Percentiles rank a stretch among this genome's conserved stretches.
phyloP scores from a whole-genome alignment of 1,140 invertebrate species.

The Drosophila suzukii region DNA sequence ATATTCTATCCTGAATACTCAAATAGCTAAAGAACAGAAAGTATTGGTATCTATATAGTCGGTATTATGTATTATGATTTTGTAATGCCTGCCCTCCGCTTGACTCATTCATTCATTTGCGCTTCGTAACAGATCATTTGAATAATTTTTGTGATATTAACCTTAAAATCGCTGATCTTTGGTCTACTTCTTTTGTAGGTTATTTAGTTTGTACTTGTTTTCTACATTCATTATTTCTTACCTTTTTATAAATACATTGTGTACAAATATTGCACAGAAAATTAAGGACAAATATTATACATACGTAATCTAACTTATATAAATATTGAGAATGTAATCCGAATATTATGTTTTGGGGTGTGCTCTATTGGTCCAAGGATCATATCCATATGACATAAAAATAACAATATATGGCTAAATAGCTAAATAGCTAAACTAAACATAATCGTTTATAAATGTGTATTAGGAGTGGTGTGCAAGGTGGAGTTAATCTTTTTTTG shows the following conservation, averaged over 20 bases:
- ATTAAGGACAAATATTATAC: constrained; percentile 57
- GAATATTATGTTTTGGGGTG: constrained; percentile 35
- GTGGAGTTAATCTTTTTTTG: constrained; percentile 48
- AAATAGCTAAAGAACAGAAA: constrained; percentile 56
- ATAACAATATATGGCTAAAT: constrained; percentile 16
- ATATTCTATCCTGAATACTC: constrained; percentile 69
- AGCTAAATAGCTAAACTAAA: too few relatives aligned
- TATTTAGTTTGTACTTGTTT: constrained; percentile 31
- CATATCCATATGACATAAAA: constrained; percentile 42
- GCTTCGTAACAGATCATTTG: constrained; percentile 38
- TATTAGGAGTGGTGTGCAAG: constrained; percentile 32
- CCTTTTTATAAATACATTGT: constrained; percentile 58
- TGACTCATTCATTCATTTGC: constrained; percentile 48
- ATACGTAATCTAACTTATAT: constrained; percentile 45
- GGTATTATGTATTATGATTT: constrained; percentile 39
- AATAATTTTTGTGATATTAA: constrained; percentile 47
- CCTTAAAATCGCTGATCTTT: constrained; percentile 44
- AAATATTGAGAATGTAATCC: constrained; percentile 37
- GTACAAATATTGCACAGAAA: constrained; percentile 75
- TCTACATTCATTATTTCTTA: constrained; percentile 25
- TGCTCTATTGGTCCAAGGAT: constrained; percentile 39
- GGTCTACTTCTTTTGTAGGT: constrained; percentile 27
- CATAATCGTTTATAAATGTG: constrained; percentile 28
- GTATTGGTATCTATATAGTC: constrained; percentile 40
- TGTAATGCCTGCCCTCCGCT: constrained; percentile 41